These are phyloP conservation scores for Aradophagus sp. DNA, from an alignment of 1,140 invertebrate genomes.

Conservation along the genomic window DNA sequence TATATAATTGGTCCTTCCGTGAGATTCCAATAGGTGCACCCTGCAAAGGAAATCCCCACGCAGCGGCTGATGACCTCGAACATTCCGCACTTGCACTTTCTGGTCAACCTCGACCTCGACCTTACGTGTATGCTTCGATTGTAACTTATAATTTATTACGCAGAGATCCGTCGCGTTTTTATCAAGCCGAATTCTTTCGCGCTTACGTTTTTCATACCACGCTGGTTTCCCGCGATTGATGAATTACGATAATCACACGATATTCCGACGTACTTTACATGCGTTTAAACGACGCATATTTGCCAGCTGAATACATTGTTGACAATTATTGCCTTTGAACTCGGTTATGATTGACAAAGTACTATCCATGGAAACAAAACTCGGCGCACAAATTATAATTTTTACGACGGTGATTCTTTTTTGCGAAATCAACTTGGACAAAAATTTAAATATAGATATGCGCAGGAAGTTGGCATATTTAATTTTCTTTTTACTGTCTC, in stretches of 20 bases:
- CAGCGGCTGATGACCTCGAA: slow-evolving; percentile 37
- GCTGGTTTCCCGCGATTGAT: slow-evolving; percentile 1
- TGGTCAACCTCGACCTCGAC: slow-evolving; percentile 51
- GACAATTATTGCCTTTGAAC: too few relatives aligned
- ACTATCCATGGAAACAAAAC: too few relatives aligned
- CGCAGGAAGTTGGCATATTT: too few relatives aligned
- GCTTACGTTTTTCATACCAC: slow-evolving; percentile 12
- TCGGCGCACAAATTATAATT: too few relatives aligned
- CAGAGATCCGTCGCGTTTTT: slow-evolving; percentile 26
- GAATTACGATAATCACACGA: slow-evolving; percentile 25
- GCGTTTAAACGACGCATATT: neutral
- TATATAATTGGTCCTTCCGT: slow-evolving; percentile 50
- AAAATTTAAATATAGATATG: too few relatives aligned
- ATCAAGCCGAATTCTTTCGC: slow-evolving; percentile 19
- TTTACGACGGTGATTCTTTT: too few relatives aligned
- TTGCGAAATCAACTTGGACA: too few relatives aligned
- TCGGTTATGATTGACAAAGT: too few relatives aligned
- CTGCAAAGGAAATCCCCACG: slow-evolving; percentile 38
- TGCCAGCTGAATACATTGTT: too few relatives aligned
- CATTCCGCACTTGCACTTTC: slow-evolving; percentile 56
- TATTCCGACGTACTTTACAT: slow-evolving; percentile 1
- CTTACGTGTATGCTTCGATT: slow-evolving; percentile 40
- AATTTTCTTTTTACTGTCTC: too few relatives aligned
- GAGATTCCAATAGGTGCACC: slow-evolving; percentile 39
- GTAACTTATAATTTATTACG: slow-evolving; percentile 42